Base-by-base conservation (phyloP, 2,113 vertebrate species). In the Rynchops niger region DNA sequence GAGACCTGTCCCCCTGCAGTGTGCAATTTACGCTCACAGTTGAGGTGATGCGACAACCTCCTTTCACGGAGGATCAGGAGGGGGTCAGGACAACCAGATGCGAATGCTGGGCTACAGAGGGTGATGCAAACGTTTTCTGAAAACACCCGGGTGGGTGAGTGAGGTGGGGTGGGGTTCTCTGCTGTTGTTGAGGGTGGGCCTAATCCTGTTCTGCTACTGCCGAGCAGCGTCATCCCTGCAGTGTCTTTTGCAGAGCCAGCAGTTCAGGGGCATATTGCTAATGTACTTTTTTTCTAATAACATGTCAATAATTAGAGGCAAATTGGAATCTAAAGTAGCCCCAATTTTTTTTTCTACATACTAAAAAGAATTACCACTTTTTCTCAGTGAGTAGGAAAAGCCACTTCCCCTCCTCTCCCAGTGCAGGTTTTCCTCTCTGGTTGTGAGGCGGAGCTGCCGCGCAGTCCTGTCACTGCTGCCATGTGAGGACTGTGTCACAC, bases 1-100 rank as follows among this genome's bases (percentile, higher is more conserved):
- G 1, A 26, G 42, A 2, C 25, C 12, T 12, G 3, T 2, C 26
- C 6, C 2, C 1, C 3, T 13, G 18, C 34, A 20, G 20, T 0
- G 3, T 3, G 3, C 36, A 1, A 9, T 34, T 15, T 2, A 4
- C 0, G 0, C 8, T 15, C 14, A 1, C 4, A 3, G 25, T 5
- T 10, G 23, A 38, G 34, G 7, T 5, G 4, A 26, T 29, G 49
- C 0, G 8, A 11, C 25, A 32, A 55, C 12, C 8, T 5, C 27
- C 38, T 30, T 42, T 21, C 36, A 1, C 6, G 17, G 30, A 42
- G 9, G 19, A 16, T 5, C 0, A 20, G 36, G 25, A 47, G 15
- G 13, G 18, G 16, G 17, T 34, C 50, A 26, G 36, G 38, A 19
- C 5, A 27, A 4, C 11, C 23, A 4, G 34, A 7, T 26, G 2